Conservation (phyloP, 2,113 vertebrate species). For the Macrotis lagotis region DNA sequence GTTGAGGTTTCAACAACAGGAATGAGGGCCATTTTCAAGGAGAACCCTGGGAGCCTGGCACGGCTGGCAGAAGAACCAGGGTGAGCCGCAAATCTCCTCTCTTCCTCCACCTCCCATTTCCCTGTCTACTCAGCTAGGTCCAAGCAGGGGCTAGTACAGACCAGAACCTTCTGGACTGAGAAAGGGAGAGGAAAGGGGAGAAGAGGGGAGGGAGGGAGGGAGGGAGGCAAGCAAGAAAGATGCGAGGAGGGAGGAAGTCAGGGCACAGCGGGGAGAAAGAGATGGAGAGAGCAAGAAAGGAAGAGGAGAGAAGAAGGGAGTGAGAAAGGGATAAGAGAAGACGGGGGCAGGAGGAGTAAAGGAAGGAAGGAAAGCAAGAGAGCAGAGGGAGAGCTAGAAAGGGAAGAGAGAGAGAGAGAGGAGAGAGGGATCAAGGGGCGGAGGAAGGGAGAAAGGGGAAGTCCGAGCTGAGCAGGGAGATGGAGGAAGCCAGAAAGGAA, state of each 20-base stretch:
- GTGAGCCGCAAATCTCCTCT: background rate
- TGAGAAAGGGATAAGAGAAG: background rate
- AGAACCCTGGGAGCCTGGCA: background rate
- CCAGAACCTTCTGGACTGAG: rapidly evolving
- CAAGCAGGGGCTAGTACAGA: rapidly evolving
- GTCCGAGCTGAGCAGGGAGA: too few species aligned
- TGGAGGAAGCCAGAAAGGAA: rapidly evolving
- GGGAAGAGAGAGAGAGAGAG: background rate
- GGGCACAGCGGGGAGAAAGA: too few species aligned
- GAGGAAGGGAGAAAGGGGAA: background rate
- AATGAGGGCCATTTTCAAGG: background rate
- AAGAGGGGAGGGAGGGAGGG: too few species aligned
- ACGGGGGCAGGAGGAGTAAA: too few species aligned
- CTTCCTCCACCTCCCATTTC: background rate
- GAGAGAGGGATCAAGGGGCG: too few species aligned
- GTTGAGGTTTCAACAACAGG: background rate
- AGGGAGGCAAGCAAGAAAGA: background rate
- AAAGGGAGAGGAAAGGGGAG: background rate
- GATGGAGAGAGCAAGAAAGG: too few species aligned
- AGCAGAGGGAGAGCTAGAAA: too few species aligned
- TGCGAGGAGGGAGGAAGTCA: background rate
- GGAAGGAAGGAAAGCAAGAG: rapidly evolving
- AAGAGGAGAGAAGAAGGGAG: too few species aligned
- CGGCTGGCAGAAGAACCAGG: background rate
- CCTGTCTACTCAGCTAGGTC: background rate